Evolutionary conservation across 1,140 invertebrate genomes (phyloP), one percentile per base, ranked within the genome.

Genomic region (Nebria ingens): DNA sequence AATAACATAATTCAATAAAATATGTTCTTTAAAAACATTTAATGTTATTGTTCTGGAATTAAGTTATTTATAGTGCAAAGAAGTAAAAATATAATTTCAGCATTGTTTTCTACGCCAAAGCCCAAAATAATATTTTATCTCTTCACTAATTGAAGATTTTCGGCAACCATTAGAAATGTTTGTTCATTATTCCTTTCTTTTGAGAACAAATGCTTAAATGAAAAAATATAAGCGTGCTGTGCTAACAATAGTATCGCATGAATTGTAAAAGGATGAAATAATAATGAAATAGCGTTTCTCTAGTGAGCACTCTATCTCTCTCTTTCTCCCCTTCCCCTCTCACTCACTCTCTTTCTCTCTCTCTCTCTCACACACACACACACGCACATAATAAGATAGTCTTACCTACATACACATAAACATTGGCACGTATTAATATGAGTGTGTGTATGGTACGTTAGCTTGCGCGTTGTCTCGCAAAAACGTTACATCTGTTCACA

Each of bases 401-500:
- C n/a, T n/a, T 29, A 29, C 13, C 4, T 13, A 29, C 25, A 13
- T 13, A 29, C 4, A 29, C 4, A 29, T 29, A 29, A 29, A 29
- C 25, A 29, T 13, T 6, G 4, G 4, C 4, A 29, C 4, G 4
- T 45, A 6, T 17, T 17, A 45, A 45, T 17, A 45, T 17, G 15
- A 45, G 6, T n/a, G n/a, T n/a, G n/a, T n/a, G n/a, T n/a, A n/a
- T n/a, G n/a, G n/a, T n/a, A n/a, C n/a, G 6, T 45, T 17, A 12
- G 40, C 17, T 17, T 45, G 40, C 17, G 17, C 40, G 6, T 9
- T 17, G 6, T 11, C 15, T 17, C 40, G 40, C 40, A 45, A 45
- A 45, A 45, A 45, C 6, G 15, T 17, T 45, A 45, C 40, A 45
- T 45, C 40, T 45, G 40, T 45, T 45, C 40, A 45, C 40, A 45